phyloP scores from a whole-genome alignment of 2,888 invertebrate genomes.

The Tenodera sinensis region DNA sequence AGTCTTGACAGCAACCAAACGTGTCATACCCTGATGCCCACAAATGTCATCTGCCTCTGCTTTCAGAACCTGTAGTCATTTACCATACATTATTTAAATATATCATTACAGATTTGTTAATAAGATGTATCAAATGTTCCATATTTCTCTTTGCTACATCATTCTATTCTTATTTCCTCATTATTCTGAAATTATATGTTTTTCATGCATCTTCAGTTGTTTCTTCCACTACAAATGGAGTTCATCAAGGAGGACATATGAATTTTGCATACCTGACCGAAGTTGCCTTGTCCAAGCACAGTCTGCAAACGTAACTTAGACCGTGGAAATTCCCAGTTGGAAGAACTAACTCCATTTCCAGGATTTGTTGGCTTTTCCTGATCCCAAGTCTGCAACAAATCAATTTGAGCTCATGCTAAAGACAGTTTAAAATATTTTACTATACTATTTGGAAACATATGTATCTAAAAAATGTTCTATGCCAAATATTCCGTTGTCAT shows the following conservation, averaged over 20 bases:
- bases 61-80: constrained; percentile 65
- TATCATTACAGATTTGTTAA: too few species aligned
- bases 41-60: constrained; percentile 78
- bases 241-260: too few species aligned
- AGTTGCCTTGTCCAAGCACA: constrained; percentile 78
- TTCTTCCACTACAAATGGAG: too few species aligned
- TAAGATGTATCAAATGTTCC: too few species aligned
- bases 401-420: background rate
- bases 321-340: constrained; percentile 73
- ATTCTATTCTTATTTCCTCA: too few species aligned
- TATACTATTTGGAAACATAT: background rate
- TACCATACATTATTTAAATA: too few species aligned
- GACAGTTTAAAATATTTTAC: background rate
- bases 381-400: constrained; percentile 24
- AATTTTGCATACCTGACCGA: constrained; percentile 62
- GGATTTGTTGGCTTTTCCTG: background rate
- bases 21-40: constrained; percentile 70
- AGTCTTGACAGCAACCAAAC: constrained; percentile 81
- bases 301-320: constrained; percentile 73
- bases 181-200: too few species aligned
- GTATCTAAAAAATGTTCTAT: too few species aligned
- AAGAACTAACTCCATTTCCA: constrained; percentile 7
- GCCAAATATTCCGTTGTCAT: too few species aligned
- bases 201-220: too few species aligned
- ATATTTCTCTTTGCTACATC: too few species aligned